Base-by-base conservation (phyloP, 2,888 invertebrate genomes). In the Dryobotodes eremita region DNA sequence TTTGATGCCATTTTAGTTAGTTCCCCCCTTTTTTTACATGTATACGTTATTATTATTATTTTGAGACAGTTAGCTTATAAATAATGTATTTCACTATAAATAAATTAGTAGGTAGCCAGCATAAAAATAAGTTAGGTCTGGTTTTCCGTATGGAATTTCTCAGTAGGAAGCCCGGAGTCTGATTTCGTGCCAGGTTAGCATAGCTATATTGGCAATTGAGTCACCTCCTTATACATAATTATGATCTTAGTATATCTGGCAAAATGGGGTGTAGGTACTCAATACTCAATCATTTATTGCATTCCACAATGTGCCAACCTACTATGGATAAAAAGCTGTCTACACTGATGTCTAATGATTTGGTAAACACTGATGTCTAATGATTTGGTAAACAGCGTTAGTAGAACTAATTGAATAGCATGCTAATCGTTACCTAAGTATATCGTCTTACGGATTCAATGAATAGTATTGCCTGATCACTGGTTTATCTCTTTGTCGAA, bases 401-500 rank as follows among this genome's bases (percentile, higher is more conserved):
- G 10, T 31, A n/a, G 55, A 57, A 57, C 11, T 70, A 70, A 70
- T 57, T 57, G 36, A 70, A 57, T 70, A 36, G 3, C 36, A 57
- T 11, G 17, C 11, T 36, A 55, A 70, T 70, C 55, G 31, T n/a
- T 6, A 57, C 55, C 11, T n/a, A 70, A 11, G 55, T 53, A 23
- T 13, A 31, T 77, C 48, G 17, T 65, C 55, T 65, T 57, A 57
- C 42, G 10, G 1, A 77, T 59, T 66, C 50, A 57, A 77, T 66
- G 65, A 76, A 57, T 77, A 48, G 23, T 65, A 50, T 57, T 65
- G 50, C 50, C n/a, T 26, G 65, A 65, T 65, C 36, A 57, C 23
- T 66, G 78, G 57, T 57, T 77, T 59, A 77, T 66, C 77, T 26
- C 42, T 50, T 8, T 17, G 50, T 64, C 48, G 11, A 48, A 26